These are phyloP conservation scores for Rallus limicola DNA, from an alignment of 2,113 vertebrate species.

Conservation along the genomic window DNA sequence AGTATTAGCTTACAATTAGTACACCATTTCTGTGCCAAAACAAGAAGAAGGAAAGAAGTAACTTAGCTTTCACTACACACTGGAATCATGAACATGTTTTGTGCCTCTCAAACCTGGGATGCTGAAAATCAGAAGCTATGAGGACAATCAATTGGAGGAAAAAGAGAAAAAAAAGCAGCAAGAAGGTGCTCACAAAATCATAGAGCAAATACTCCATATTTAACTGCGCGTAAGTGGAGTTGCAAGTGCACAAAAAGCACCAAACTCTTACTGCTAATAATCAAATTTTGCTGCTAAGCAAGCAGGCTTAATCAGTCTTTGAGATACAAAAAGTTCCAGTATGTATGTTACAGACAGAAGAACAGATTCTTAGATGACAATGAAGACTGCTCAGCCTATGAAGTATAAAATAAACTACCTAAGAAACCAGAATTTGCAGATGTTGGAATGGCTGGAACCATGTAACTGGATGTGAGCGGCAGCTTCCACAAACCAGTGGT, in stretches of 20 bases:
- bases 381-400: neutral
- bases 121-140: neutral
- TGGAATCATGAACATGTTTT: neutral
- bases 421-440: neutral
- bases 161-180: neutral
- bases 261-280: neutral
- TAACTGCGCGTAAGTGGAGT: neutral
- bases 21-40: neutral
- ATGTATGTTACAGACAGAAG: neutral
- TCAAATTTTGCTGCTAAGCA: neutral
- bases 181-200: neutral
- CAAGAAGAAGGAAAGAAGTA: neutral
- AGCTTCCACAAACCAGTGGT: neutral
- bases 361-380: neutral
- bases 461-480: neutral
- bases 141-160: neutral
- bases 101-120: neutral
- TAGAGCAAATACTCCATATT: neutral
- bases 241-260: neutral
- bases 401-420: neutral
- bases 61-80: neutral
- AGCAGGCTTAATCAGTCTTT: neutral
- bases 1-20: neutral
- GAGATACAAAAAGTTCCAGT: neutral
- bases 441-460: neutral